Base-by-base conservation (phyloP, 2,888 invertebrate genomes). In the Drosophila subsilvestris region DNA sequence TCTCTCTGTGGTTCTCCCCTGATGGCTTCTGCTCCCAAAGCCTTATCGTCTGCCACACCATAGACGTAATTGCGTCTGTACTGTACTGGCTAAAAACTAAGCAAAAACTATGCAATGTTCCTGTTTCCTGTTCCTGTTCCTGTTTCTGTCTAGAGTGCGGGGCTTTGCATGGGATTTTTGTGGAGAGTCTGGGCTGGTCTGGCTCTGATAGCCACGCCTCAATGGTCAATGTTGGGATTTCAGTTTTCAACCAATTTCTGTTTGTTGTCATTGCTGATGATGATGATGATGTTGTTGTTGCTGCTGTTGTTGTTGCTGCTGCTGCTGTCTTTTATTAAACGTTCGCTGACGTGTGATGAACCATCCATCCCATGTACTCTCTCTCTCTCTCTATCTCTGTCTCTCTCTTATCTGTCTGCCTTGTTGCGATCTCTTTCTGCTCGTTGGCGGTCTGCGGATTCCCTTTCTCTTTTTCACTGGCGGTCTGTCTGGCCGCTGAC, bases 201-300 rank as follows among this genome's bases (percentile, higher is more conserved):
- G 17, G 60, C 50, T 29, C 70, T 54, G 86, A 83, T 86, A 80
- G 69, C 47, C 54, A 77, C 71, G 80, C 80, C 65, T 80, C 79
- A 86, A 75, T 83, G 76, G 54, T 63, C 75, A 81, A 71, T 78
- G 70, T 48, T 69, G 67, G 63, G 27, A 63, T 71, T 70, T 58
- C 54, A 63, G 71, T 71, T 71, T 63, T 53, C 63, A 62, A 75
- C 59, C 66, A 67, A 67, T 67, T 63, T 63, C 66, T 44, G 63
- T 63, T 50, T 63, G 55, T 56, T 53, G 53, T 53, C 48, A 25
- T 37, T 55, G 25, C 25, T 17, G 7, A n/a, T 42, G 53, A 8
- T 32, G 57, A 1, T 32, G 63, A 43, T 43, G 57, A 42, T 65
- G 65, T 43, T 29, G 43, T 29, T 56, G 22, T 47, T 42, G 51